These are phyloP conservation scores for Emydoidea blandingii DNA, from an alignment of 2,797 vertebrate species.

Conservation along the genomic window DNA sequence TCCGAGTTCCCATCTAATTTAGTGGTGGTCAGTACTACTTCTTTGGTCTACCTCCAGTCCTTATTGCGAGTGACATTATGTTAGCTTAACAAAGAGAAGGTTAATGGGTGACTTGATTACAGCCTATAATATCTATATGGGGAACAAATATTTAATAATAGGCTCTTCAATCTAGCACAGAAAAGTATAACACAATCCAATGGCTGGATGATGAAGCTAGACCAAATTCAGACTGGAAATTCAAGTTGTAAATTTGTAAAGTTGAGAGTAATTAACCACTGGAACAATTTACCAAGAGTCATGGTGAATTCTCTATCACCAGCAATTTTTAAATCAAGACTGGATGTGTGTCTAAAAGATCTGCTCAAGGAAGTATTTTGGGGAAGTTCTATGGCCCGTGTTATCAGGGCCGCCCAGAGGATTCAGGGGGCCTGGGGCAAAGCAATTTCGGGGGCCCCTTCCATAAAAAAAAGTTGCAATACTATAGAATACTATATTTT, in stretches of 20 bases:
- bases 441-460: too few species aligned
- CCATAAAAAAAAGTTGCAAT: too few species aligned
- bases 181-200: background rate
- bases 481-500: too few species aligned
- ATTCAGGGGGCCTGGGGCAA: too few species aligned
- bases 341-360: background rate
- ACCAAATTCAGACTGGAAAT: background rate
- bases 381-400: background rate
- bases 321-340: slow-evolving; percentile 29
- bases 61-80: background rate
- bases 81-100: background rate
- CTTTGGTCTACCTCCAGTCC: background rate
- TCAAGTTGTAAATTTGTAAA: background rate
- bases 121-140: background rate
- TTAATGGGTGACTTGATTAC: background rate
- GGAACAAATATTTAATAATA: background rate
- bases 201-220: background rate
- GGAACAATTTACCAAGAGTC: background rate
- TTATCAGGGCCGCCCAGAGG: too few species aligned
- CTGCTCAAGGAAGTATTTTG: background rate
- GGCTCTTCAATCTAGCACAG: background rate
- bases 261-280: background rate
- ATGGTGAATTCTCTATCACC: background rate
- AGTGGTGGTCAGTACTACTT: background rate
- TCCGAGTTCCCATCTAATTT: background rate